phyloP scores from a whole-genome alignment of 2,888 invertebrate species.

The Sarcophaga rosellei region DNA sequence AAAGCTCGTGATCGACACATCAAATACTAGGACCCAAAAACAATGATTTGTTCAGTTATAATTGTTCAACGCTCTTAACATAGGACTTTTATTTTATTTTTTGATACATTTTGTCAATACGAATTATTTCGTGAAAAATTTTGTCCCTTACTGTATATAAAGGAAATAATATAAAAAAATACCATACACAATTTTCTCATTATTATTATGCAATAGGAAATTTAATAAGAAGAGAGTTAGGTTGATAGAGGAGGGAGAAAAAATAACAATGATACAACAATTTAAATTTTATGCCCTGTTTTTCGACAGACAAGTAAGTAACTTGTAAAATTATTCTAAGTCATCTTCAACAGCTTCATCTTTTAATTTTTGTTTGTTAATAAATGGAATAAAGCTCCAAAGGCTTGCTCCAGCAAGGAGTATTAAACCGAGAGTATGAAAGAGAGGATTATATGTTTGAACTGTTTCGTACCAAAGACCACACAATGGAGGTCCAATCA shows the following conservation, averaged over 20 bases:
- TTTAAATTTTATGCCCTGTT: slow-evolving; percentile 20
- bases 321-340: slow-evolving; percentile 31
- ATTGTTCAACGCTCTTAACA: too few species aligned
- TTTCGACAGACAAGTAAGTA: neutral
- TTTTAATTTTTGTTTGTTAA: slow-evolving; percentile 81
- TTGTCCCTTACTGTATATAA: too few species aligned
- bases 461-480: slow-evolving; percentile 87
- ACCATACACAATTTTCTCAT: neutral
- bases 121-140: too few species aligned
- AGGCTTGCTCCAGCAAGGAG: slow-evolving; percentile 87
- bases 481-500: slow-evolving; percentile 92
- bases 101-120: too few species aligned
- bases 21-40: too few species aligned
- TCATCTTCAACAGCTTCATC: slow-evolving; percentile 68
- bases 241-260: neutral
- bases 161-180: too few species aligned
- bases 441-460: slow-evolving; percentile 87
- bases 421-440: slow-evolving; percentile 88
- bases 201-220: neutral
- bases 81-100: too few species aligned
- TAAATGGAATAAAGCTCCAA: slow-evolving; percentile 89
- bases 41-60: too few species aligned
- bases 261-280: slow-evolving; percentile 16
- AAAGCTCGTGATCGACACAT: too few species aligned
- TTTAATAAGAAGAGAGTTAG: neutral